Evolutionary conservation across 2,888 invertebrate genomes (phyloP), one percentile per base, ranked within the genome.

Genomic region (Rhingia campestris): DNA sequence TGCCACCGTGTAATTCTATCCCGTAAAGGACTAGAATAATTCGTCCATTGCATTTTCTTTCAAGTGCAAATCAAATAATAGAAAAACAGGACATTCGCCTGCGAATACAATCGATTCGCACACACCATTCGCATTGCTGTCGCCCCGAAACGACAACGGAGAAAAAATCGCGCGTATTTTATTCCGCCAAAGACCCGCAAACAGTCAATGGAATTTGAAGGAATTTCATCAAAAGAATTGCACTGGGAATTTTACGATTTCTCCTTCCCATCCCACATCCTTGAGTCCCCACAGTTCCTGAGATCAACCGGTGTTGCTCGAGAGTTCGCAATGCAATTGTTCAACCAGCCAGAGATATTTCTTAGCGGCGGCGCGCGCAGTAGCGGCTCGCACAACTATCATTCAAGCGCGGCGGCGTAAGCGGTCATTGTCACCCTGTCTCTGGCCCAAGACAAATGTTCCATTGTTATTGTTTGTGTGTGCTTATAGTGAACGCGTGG

Each of bases 161-260:
- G 22, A 33, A n/a, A 47, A 49, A 56, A 49, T 6, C 39, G 30
- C 47, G 37, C 10, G 9, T 33, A 61, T 61, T 73, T 73, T 61
- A 79, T 75, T 80, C 74, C 84, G 80, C 80, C 84, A 84, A 84
- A 84, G 84, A 64, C 70, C 74, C 63, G 66, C 66, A 74, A 70
- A 74, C 67, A 76, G 70, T 75, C 76, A 63, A 56, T 79, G 87
- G 87, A 87, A 87, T 88, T 87, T 86, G 87, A 87, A 86, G 86
- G 87, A 88, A 87, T 89, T 88, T 88, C 88, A 88, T 88, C 88
- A 89, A 88, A 89, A 88, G 88, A 88, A 88, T 88, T 88, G 87
- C 87, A 87, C 87, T 87, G 88, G 87, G 88, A 88, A 89, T 89
- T 88, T 88, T 79, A 81, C 81, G 81, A 87, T 88, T 87, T 85